These are phyloP conservation scores for Popillia japonica DNA, from an alignment of 1,140 invertebrate species.

Conservation along the genomic window DNA sequence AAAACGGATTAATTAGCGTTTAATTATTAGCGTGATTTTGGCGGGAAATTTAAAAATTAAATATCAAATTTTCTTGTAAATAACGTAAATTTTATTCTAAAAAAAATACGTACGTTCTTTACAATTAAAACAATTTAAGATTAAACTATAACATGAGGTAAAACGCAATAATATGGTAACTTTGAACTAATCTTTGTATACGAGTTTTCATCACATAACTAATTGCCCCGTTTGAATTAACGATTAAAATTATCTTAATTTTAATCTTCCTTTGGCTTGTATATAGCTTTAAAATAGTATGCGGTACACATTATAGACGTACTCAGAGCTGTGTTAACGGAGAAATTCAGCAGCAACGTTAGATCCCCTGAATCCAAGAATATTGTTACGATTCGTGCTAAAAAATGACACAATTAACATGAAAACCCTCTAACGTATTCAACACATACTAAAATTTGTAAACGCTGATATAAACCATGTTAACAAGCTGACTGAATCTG, in stretches of 20 bases:
- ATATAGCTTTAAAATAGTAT: slow-evolving; percentile 62
- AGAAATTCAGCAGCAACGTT: slow-evolving; percentile 70
- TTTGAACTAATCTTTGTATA: too few species aligned
- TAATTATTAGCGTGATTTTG: too few species aligned
- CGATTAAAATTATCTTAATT: not conserved
- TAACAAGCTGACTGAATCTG: slow-evolving; percentile 70
- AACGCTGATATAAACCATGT: slow-evolving; percentile 76
- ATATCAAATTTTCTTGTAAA: too few species aligned
- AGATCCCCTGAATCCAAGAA: slow-evolving; percentile 71
- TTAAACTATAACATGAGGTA: too few species aligned
- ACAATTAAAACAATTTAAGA: too few species aligned
- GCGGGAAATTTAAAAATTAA: too few species aligned
- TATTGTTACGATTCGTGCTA: slow-evolving; percentile 73
- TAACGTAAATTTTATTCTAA: too few species aligned
- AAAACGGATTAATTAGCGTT: too few species aligned
- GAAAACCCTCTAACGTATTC: not conserved
- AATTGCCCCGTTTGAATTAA: too few species aligned
- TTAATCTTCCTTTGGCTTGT: slow-evolving; percentile 42
- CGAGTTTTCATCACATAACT: too few species aligned
- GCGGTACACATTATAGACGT: slow-evolving; percentile 66
- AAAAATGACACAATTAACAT: slow-evolving; percentile 49
- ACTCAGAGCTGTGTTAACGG: slow-evolving; percentile 69
- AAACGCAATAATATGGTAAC: too few species aligned
- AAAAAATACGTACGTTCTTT: too few species aligned
- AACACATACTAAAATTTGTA: slow-evolving; percentile 72